Evolutionary conservation across 1,140 invertebrate species (phyloP), one percentile per base, ranked within the genome.

Genomic region (Zelostemma sp.): DNA sequence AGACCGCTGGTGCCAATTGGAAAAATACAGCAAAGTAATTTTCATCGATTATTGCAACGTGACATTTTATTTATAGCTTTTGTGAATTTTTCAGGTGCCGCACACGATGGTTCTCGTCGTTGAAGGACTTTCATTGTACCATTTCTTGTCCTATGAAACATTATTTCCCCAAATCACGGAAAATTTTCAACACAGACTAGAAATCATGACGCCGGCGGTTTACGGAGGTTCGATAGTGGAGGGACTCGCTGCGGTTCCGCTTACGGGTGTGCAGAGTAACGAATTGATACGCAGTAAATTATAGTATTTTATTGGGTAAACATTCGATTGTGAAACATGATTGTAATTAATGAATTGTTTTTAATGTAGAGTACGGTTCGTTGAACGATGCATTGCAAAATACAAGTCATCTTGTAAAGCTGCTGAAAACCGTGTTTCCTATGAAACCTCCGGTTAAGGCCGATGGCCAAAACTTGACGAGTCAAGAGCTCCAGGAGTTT

Each of bases 1-100:
- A 12, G 85, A 88, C 17, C 87, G 94, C 67, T 97, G 95, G 95
- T 96, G 94, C 86, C 82, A 86, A 12, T 80, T 96, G 11, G 90
- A 95, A 47, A 93, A 93, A 80, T 89, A 88, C 65, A 88, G 88
- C 48, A 89, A 87, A 73, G 84, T 96, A 11, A 75, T 51, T 57
- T 51, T 16, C 40, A 16, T 48, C 8, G 3, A 28, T 28, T 28
- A 8, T 8, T 28, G 25, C 3, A 28, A 25, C 41, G 15, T 19
- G 5, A 31, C 16, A 18, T 31, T 59, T 48, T 51, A 46, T 40
- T 67, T 21, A 25, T n/a, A 31, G 15, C 25, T 55, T 62, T 54
- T 15, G 14, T 56, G 9, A n/a, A 49, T 28, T 62, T 6, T 58
- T 49, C 41, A 82, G 80, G 54, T 85, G 15, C 56, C 86, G 12